phyloP scores from a whole-genome alignment of 2,113 vertebrate genomes.

The Guaruba guarouba region DNA sequence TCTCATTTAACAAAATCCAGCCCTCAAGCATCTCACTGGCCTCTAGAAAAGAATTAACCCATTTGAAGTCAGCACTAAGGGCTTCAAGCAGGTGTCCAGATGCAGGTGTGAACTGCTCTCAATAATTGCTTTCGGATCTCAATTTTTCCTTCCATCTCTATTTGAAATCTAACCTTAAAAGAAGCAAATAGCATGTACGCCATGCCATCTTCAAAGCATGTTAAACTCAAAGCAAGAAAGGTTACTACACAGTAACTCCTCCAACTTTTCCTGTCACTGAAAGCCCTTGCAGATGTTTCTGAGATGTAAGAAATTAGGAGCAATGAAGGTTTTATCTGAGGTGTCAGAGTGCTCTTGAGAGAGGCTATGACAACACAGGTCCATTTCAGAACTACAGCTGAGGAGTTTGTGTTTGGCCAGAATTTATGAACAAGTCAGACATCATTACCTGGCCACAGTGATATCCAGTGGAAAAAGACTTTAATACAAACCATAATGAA shows the following conservation, averaged over 20 bases:
- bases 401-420: background rate
- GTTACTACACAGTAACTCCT: conserved; percentile 25
- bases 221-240: conserved; percentile 50
- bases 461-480: background rate
- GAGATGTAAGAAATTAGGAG: conserved; percentile 2
- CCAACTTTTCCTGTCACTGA: background rate
- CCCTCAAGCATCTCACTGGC: background rate
- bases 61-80: background rate
- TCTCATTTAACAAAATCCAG: conserved; percentile 15
- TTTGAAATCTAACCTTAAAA: conserved; percentile 68
- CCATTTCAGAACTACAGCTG: background rate
- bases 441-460: background rate
- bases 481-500: background rate
- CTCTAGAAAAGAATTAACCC: conserved; percentile 17
- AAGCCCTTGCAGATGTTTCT: conserved; percentile 15
- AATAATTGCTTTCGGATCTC: conserved; percentile 63
- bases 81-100: conserved; percentile 28
- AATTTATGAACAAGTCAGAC: background rate
- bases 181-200: conserved; percentile 32
- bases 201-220: background rate
- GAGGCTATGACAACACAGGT: background rate
- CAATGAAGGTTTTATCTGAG: background rate
- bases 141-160: conserved; percentile 49
- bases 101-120: conserved; percentile 35
- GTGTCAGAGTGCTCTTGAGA: background rate